Evolutionary conservation across 2,797 vertebrate species (phyloP).

Genomic region (Hyperoplus lanceolatus): DNA sequence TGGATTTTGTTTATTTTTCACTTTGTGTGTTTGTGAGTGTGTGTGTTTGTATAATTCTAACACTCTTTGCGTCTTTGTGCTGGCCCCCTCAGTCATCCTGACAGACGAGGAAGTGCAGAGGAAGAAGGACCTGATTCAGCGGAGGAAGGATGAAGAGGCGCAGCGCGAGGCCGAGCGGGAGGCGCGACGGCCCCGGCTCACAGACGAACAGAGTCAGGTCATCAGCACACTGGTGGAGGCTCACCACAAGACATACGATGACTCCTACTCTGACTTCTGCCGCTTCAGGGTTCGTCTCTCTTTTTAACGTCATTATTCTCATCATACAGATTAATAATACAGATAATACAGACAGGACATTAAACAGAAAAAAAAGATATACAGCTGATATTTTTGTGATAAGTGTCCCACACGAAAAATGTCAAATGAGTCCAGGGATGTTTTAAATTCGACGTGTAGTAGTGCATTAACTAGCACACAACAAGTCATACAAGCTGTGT

Average conservation of each 20-base stretch:
- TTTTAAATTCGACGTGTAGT: no score
- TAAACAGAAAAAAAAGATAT: not conserved
- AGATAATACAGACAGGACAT: not conserved
- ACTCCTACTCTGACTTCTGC: conserved; percentile 93
- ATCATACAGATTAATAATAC: not conserved
- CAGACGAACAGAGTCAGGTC: conserved; percentile 91
- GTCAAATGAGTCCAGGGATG: not conserved
- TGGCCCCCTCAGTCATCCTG: conserved; percentile 91
- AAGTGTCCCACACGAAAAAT: not conserved
- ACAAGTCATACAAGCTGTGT: not conserved
- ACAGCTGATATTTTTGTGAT: not conserved
- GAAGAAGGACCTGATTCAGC: conserved; percentile 95
- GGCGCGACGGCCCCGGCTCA: conserved; percentile 90
- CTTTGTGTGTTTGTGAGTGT: not conserved
- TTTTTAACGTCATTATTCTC: not conserved
- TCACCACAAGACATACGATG: conserved; percentile 95
- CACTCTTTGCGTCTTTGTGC: conserved; percentile 20
- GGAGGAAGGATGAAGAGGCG: conserved; percentile 95
- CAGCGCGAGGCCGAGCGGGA: conserved; percentile 90
- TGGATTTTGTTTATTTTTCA: conserved; percentile 13
- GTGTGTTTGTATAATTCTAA: conserved; percentile 1
- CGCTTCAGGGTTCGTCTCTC: conserved; percentile 90
- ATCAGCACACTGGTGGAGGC: conserved; percentile 92
- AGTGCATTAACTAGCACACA: not conserved
- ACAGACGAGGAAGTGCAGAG: conserved; percentile 98